A percentile compares a stretch with the other conserved stretches of the same genome.
Conservation (phyloP, 2,797 vertebrate species). For the Micromesistius poutassou region DNA sequence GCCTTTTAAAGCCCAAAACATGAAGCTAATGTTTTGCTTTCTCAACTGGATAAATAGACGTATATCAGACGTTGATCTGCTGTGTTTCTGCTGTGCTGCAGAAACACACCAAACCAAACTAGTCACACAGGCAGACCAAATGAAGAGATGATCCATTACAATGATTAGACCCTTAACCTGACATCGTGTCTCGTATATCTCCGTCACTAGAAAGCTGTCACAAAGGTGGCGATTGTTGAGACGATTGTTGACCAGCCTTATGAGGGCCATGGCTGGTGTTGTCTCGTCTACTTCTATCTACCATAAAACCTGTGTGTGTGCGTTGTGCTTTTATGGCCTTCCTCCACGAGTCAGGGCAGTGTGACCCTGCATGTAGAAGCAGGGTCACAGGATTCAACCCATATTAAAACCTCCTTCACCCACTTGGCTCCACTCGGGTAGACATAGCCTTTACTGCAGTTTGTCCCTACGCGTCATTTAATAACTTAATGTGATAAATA, state of each 20-base stretch:
- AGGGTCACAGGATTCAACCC: neutral
- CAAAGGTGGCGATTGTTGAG: neutral
- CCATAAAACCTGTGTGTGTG: neutral
- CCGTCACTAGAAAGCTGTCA: neutral
- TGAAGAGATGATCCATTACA: neutral
- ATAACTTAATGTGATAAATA: neutral
- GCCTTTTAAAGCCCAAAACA: neutral
- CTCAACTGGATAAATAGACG: neutral
- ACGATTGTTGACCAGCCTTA: neutral
- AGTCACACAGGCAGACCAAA: neutral
- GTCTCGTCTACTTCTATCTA: neutral
- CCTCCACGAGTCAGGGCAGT: neutral
- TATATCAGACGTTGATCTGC: neutral
- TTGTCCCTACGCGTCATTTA: neutral
- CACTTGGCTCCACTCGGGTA: too few species aligned
- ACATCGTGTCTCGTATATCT: neutral
- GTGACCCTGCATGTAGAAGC: neutral
- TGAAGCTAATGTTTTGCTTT: neutral
- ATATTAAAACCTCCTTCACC: neutral
- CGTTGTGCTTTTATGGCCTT: neutral
- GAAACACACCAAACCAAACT: neutral
- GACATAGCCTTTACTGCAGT: too few species aligned
- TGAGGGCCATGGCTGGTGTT: neutral
- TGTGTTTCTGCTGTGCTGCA: neutral
- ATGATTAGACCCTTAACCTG: neutral